Conservation (phyloP, 2,113 vertebrate species). For the Bungarus multicinctus region DNA sequence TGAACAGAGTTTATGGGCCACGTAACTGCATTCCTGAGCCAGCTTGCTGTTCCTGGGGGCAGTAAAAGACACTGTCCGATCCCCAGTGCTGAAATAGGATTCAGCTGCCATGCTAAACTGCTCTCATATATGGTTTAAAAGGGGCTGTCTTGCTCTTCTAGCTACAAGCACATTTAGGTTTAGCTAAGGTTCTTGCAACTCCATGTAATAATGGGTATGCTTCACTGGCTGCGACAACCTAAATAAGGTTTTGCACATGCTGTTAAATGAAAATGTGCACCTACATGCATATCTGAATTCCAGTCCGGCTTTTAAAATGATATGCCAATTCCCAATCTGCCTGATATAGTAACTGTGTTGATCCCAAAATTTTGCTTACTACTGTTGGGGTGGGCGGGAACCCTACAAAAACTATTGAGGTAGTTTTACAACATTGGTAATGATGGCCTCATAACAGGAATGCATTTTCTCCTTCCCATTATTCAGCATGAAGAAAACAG, state of each 20-base stretch:
- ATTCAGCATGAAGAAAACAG: neutral
- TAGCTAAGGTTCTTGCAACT: neutral
- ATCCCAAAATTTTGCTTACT: neutral
- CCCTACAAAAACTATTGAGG: neutral
- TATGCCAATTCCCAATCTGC: neutral
- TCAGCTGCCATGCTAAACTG: neutral
- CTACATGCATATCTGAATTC: neutral
- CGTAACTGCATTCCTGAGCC: neutral
- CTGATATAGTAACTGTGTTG: neutral
- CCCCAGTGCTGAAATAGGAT: neutral
- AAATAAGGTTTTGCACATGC: neutral
- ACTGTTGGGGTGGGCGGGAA: too few relatives aligned
- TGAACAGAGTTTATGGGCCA: neutral
- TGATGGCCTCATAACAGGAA: neutral
- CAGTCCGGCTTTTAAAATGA: neutral
- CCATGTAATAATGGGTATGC: neutral
- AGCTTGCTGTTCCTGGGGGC: neutral
- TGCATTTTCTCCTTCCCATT: neutral
- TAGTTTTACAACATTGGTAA: neutral
- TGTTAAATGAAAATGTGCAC: neutral
- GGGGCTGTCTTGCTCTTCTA: neutral
- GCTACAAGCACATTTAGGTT: neutral
- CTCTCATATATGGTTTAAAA: neutral
- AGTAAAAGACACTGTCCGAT: neutral
- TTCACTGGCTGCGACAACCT: neutral